Evolutionary conservation across 2,113 vertebrate species (phyloP), one percentile per base, ranked within the genome.

Genomic region (Monarcha castaneiventris): DNA sequence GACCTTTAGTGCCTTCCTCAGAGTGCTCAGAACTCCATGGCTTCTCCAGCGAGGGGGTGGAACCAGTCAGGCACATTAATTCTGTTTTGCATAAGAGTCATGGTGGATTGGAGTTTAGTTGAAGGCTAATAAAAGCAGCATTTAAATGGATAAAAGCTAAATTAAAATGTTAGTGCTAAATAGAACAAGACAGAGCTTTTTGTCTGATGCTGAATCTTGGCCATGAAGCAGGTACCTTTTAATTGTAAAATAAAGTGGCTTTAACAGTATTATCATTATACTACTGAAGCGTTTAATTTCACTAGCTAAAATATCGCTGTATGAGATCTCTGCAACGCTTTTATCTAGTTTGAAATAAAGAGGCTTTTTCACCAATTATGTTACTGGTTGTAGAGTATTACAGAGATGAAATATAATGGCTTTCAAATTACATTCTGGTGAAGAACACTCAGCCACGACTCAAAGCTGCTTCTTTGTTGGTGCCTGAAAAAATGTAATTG

Each of bases 61-160:
- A 88, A 95, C 64, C 55, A 81, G 77, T 23, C 16, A 91, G 85
- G 72, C 79, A 75, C 51, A 63, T 68, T 93, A 48, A 66, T 86
- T 64, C 52, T 96, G 69, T 84, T 97, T 89, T 93, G 88, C 93
- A 55, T 81, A 78, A 61, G 77, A 95, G 61, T 75, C 83, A 22
- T 71, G 77, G 76, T 75, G 79, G 80, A 62, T 78, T 56, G 62
- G 86, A 49, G 56, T 71, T 92, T 9, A 35, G 86, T 17, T 89
- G 73, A 84, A 93, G 85, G 76, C 93, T 93, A 92, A 95, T 96
- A 74, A 95, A 93, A 89, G 81, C 84, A 94, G 73, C 74, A 68
- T 77, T 93, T 96, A 91, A 87, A 84, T 58, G 80, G 59, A 86
- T 89, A 75, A 84, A 95, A 84, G 90, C 86, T 96, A 84, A 90